Evolutionary conservation across 2,888 invertebrate species (phyloP).

Genomic region (Spisula subtruncata): DNA sequence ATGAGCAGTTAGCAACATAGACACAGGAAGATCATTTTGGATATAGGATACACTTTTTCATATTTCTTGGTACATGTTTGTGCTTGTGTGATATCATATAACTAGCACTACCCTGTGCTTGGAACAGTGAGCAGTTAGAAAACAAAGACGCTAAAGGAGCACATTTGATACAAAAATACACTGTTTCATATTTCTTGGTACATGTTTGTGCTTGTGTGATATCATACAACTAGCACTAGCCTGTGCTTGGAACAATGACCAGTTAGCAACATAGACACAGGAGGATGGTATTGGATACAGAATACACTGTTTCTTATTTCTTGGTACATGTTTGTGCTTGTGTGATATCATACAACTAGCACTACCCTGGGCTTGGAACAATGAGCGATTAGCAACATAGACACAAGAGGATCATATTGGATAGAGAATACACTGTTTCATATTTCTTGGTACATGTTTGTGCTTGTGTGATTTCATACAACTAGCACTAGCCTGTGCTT

Average conservation of each 20-base stretch:
- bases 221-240: slow-evolving; percentile 43
- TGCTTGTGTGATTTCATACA: too few relatives aligned
- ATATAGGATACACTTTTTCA: not conserved
- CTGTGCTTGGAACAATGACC: slow-evolving; percentile 45
- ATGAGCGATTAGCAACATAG: too few relatives aligned
- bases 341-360: slow-evolving; percentile 37
- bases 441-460: too few relatives aligned
- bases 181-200: too few relatives aligned
- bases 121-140: not conserved
- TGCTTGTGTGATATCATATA: slow-evolving; percentile 3
- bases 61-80: slow-evolving; percentile 29
- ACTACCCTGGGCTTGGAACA: too few relatives aligned
- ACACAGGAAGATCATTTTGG: too few relatives aligned
- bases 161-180: too few relatives aligned
- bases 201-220: slow-evolving; percentile 18
- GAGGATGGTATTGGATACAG: not conserved
- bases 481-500: too few relatives aligned
- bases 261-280: slow-evolving; percentile 2
- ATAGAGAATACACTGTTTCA: too few relatives aligned
- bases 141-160: too few relatives aligned
- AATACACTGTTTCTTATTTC: slow-evolving; percentile 11
- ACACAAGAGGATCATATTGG: too few relatives aligned
- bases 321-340: slow-evolving; percentile 47
- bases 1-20: slow-evolving; percentile 3
- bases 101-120: slow-evolving; percentile 58